Evolutionary conservation across 2,113 vertebrate species (phyloP), one percentile per base, ranked within the genome.

Genomic region (Scophthalmus maximus): DNA sequence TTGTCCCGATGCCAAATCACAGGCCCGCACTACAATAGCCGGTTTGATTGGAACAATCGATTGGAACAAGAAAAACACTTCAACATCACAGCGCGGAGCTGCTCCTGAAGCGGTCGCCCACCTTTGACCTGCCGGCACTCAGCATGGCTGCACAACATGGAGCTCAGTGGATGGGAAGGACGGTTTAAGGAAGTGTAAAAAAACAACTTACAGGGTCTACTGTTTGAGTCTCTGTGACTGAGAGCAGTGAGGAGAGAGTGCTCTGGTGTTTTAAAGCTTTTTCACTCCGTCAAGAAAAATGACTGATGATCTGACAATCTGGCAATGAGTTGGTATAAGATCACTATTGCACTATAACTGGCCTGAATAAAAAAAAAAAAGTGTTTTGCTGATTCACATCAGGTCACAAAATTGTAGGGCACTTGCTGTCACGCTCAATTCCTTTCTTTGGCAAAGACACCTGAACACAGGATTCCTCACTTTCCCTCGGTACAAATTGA

Each of bases 61-160:
- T 40, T 26, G 23, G 50, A 86, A 59, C 34, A 70, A 68, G 61
- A 73, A 78, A 23, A 65, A 77, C 68, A 62, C 55, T 72, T 59
- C n/a, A n/a, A n/a, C n/a, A 59, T 55, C 68, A 23, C 71, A 51
- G 57, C 8, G 29, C 53, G 46, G 38, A 34, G n/a, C 51, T 46
- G 27, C 73, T 72, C 56, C 57, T 47, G 22, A 22, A 57, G 18
- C 42, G 15, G 17, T 4, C 2, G 9, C 8, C 49, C 32, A 46
- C 68, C 51, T 73, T 60, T 46, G 34, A 72, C 38, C 55, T 0
- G 8, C 30, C 2, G 1, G 5, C 2, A n/a, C n/a, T 61, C 55
- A 34, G n/a, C 5, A 0, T 46, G 57, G 67, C 71, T 26, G 44
- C 29, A 67, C 55, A 49, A 66, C 62, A 73, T 1, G 3, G 29